A percentile compares a stretch with the other conserved stretches of the same genome.
Evolutionary conservation across 2,113 vertebrate species (phyloP).

Genomic region (Scomber colias): DNA sequence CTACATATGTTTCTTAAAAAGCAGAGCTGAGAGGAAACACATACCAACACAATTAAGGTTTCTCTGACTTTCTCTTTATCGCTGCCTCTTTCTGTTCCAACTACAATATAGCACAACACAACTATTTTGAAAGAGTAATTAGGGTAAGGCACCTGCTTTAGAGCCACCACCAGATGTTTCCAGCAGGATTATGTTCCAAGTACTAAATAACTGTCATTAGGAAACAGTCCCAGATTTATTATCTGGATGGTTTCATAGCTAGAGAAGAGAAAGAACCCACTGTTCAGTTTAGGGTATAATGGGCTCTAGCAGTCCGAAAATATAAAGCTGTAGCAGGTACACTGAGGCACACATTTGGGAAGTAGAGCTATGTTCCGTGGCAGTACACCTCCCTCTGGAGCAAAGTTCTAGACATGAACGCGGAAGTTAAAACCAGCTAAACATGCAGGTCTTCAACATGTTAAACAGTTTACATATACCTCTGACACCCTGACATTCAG

Average conservation of each 20-base stretch:
- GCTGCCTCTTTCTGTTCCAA: slow-evolving; percentile 17
- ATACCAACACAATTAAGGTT: not conserved
- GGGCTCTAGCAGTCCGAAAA: not conserved
- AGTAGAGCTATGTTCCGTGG: not conserved
- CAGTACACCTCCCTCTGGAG: not conserved
- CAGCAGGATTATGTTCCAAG: slow-evolving; percentile 18
- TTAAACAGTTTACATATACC: slow-evolving; percentile 13
- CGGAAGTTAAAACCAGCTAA: slow-evolving; percentile 6
- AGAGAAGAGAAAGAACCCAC: slow-evolving; percentile 26
- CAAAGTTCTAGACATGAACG: not conserved
- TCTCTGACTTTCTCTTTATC: not conserved
- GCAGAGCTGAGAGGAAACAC: not conserved
- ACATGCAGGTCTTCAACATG: not conserved
- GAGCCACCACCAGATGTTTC: slow-evolving; percentile 47
- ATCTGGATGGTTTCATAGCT: not conserved
- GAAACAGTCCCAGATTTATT: slow-evolving; percentile 45
- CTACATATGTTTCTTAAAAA: not conserved
- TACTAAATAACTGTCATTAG: slow-evolving; percentile 49
- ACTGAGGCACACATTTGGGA: slow-evolving; percentile 11
- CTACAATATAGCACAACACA: slow-evolving; percentile 8
- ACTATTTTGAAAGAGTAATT: slow-evolving; percentile 38
- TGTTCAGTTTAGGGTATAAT: slow-evolving; percentile 26
- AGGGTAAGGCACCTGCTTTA: slow-evolving; percentile 49
- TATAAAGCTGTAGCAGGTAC: slow-evolving; percentile 16
- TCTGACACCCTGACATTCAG: slow-evolving; percentile 11